phyloP scores from a whole-genome alignment of 1,140 invertebrate species.

The Anastatus disparis region DNA sequence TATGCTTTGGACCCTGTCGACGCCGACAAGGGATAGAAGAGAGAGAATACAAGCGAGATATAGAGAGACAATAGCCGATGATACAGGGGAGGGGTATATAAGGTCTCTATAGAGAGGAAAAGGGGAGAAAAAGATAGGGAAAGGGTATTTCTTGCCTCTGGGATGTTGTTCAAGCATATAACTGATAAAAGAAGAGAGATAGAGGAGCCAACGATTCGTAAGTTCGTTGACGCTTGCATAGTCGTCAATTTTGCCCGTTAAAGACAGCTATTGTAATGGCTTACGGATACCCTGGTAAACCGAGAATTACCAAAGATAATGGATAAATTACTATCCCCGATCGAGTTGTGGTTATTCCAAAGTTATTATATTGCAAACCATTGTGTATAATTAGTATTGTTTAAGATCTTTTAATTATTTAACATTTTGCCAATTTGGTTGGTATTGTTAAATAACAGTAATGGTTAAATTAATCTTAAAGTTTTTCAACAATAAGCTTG shows the following conservation, averaged over 20 bases:
- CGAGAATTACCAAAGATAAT: constrained; percentile 1
- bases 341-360: too few species aligned
- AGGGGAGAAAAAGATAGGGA: background rate
- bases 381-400: too few species aligned
- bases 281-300: too few species aligned
- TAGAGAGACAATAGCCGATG: background rate
- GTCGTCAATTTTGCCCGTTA: constrained; percentile 22
- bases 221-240: constrained; percentile 22
- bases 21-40: background rate
- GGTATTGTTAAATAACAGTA: too few species aligned
- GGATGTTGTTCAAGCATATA: background rate
- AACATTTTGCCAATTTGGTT: too few species aligned
- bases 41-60: background rate
- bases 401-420: too few species aligned
- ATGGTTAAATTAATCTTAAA: too few species aligned
- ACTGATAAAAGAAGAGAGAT: background rate
- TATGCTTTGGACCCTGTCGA: constrained; percentile 42
- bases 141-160: background rate
- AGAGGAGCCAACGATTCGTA: background rate
- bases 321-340: too few species aligned
- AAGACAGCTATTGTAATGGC: too few species aligned
- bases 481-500: too few species aligned
- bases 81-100: too few species aligned
- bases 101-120: background rate
- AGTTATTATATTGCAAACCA: too few species aligned